phyloP scores from a whole-genome alignment of 2,797 vertebrate genomes.

The Thunnus albacares region DNA sequence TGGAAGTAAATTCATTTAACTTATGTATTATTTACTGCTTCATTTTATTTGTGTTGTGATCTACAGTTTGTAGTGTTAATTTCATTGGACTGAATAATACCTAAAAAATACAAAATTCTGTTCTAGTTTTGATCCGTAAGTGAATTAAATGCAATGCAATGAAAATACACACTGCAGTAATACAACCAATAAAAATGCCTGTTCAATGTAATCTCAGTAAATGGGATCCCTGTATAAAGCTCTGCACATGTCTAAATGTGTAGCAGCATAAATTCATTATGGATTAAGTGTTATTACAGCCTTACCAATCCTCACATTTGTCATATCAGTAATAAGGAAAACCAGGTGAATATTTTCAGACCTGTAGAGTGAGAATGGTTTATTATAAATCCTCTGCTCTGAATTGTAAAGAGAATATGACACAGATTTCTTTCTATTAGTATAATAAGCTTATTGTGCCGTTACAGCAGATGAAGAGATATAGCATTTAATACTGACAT shows the following conservation, averaged over 20 bases:
- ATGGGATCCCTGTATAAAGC: slow-evolving; percentile 14
- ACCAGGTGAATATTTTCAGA: slow-evolving; percentile 40
- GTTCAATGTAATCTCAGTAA: slow-evolving; percentile 21
- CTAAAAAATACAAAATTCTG: background rate
- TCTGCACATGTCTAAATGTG: slow-evolving; percentile 5
- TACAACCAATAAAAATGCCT: background rate
- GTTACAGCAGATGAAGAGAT: slow-evolving; percentile 31
- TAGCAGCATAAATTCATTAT: slow-evolving; percentile 27
- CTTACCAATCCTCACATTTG: slow-evolving; percentile 5
- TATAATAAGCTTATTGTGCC: slow-evolving; percentile 36
- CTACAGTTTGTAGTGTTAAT: too few relatives aligned
- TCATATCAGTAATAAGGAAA: slow-evolving; percentile 24
- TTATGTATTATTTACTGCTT: background rate
- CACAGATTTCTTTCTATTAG: slow-evolving; percentile 3
- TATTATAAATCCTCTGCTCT: slow-evolving; percentile 38
- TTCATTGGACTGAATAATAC: background rate
- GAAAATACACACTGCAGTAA: background rate
- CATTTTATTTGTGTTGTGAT: background rate
- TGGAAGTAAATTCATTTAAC: background rate
- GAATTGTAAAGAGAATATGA: slow-evolving; percentile 33
- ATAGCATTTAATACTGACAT: slow-evolving; percentile 4
- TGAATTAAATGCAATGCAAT: background rate
- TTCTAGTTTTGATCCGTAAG: background rate
- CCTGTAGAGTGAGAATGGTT: slow-evolving; percentile 15
- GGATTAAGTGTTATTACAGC: slow-evolving; percentile 28